These are phyloP conservation scores for Oncorhynchus nerka DNA, from an alignment of 2,113 vertebrate genomes.

Conservation along the genomic window DNA sequence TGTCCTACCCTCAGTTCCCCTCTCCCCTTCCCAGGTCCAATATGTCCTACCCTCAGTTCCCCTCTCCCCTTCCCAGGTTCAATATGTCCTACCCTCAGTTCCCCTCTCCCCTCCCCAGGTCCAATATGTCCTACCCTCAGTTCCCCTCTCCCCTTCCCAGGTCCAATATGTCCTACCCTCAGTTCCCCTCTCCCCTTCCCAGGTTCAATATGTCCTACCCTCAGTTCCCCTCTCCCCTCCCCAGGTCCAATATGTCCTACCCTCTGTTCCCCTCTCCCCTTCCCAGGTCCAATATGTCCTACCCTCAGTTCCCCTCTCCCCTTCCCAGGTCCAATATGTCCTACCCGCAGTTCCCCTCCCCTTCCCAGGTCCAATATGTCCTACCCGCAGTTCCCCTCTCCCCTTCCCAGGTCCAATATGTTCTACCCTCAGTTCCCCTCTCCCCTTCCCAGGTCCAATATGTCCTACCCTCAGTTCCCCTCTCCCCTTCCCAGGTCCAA, in stretches of 20 bases:
- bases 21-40: constrained; percentile 27
- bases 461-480: background rate
- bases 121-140: too few relatives aligned
- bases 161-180: too few relatives aligned
- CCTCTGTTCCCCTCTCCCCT: constrained; percentile 18
- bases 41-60: constrained; percentile 17
- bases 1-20: background rate
- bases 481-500: constrained; percentile 27
- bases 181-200: background rate
- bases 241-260: too few relatives aligned
- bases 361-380: too few relatives aligned
- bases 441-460: background rate
- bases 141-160: background rate
- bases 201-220: too few relatives aligned
- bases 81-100: constrained; percentile 1
- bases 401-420: too few relatives aligned
- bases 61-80: constrained; percentile 21
- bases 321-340: constrained; percentile 11
- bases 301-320: constrained; percentile 19
- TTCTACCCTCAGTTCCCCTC: background rate
- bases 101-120: background rate
- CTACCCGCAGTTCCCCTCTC: too few relatives aligned
- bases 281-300: constrained; percentile 27
- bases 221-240: too few relatives aligned
- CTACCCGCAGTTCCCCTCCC: background rate